Conservation (phyloP, 2,888 invertebrate species). For the Luperina testacea region DNA sequence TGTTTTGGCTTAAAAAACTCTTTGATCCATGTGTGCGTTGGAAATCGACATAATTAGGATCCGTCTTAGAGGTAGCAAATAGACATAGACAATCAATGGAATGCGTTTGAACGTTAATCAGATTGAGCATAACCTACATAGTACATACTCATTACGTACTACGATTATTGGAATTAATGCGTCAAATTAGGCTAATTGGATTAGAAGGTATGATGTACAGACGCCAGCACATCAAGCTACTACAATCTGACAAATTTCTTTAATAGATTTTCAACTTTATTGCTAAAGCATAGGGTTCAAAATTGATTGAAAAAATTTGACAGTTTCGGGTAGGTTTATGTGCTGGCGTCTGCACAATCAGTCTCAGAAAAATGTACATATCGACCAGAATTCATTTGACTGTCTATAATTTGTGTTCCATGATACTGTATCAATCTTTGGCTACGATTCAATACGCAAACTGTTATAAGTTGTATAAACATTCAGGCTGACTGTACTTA, state of each 20-base stretch:
- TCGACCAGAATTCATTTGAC: neutral
- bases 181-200: slow-evolving; percentile 13
- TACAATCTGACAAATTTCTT: too few relatives aligned
- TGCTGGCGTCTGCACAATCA: neutral
- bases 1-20: neutral
- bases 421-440: neutral
- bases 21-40: neutral
- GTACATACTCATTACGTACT: neutral
- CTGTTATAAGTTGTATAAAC: too few relatives aligned
- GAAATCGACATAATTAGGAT: neutral
- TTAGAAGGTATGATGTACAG: neutral
- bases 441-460: too few relatives aligned
- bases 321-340: too few relatives aligned
- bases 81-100: neutral
- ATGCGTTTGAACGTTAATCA: slow-evolving; percentile 17
- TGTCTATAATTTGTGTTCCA: neutral
- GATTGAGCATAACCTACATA: slow-evolving; percentile 3
- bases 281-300: too few relatives aligned
- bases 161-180: slow-evolving; percentile 4
- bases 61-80: neutral
- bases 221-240: too few relatives aligned
- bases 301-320: too few relatives aligned
- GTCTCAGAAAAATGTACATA: neutral
- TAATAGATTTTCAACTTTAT: too few relatives aligned
- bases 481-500: too few relatives aligned